A percentile compares a stretch with the other conserved stretches of the same genome.
phyloP scores from a whole-genome alignment of 2,888 invertebrate species.

The Caenorhabditis sp. region DNA sequence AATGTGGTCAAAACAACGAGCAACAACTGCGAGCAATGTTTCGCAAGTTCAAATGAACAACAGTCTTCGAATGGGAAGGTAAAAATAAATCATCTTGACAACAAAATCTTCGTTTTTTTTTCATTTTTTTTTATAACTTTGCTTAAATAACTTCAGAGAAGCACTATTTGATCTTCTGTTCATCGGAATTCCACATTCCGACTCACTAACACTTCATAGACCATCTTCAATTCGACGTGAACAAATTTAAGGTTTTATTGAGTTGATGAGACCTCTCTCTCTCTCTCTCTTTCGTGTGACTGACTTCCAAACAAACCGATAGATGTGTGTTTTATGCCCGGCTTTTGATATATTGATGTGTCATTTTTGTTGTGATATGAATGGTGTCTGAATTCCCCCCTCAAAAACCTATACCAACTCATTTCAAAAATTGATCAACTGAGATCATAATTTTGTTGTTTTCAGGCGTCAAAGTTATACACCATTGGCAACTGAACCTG shows the following conservation, averaged over 20 bases:
- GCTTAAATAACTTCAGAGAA: background rate
- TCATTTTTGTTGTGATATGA: background rate
- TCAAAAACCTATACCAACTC: background rate
- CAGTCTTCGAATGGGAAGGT: slow-evolving; percentile 28
- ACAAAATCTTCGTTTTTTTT: background rate
- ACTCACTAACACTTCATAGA: background rate
- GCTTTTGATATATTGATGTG: too few relatives aligned
- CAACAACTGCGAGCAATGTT: slow-evolving; percentile 36
- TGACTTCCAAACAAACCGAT: background rate
- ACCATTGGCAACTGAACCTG: slow-evolving; percentile 47
- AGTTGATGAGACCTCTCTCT: too few relatives aligned
- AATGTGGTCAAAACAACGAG: slow-evolving; percentile 36
- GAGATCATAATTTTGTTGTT: background rate
- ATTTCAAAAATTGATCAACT: background rate
- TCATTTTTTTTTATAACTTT: background rate
- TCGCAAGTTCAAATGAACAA: slow-evolving; percentile 41
- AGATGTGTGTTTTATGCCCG: background rate
- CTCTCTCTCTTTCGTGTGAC: background rate
- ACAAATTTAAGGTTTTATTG: background rate
- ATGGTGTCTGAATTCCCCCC: background rate
- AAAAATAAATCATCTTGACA: background rate
- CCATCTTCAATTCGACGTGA: background rate
- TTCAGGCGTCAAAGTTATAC: slow-evolving; percentile 35
- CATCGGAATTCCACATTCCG: slow-evolving; percentile 1
- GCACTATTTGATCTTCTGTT: background rate